Conservation (phyloP, 2,113 vertebrate species). For the Megaceryle torquata region DNA sequence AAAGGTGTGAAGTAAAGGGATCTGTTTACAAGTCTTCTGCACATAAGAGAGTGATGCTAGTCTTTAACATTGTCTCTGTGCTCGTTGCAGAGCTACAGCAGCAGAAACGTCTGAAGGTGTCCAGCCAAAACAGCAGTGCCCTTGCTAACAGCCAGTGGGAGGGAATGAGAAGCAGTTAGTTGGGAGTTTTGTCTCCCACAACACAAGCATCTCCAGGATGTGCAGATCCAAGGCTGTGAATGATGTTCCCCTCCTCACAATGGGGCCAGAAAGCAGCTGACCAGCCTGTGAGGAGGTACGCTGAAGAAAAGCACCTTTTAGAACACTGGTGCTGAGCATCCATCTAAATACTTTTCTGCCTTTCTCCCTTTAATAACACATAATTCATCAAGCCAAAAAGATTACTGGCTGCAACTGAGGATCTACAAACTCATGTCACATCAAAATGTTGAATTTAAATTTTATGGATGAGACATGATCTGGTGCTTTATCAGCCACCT, state of each 20-base stretch:
- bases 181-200: neutral
- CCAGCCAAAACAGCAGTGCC: neutral
- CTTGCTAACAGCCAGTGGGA: neutral
- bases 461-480: neutral
- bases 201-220: rapidly evolving
- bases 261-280: neutral
- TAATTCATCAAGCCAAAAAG: neutral
- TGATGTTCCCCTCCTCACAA: neutral
- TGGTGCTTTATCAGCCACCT: neutral
- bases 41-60: rapidly evolving
- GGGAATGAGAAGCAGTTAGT: neutral
- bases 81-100: neutral
- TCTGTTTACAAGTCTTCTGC: neutral
- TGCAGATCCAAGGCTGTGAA: neutral
- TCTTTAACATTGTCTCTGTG: rapidly evolving
- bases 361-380: neutral
- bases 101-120: rapidly evolving
- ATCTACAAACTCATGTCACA: rapidly evolving
- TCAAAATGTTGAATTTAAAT: neutral
- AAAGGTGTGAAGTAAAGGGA: neutral
- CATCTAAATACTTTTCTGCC: neutral
- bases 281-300: rapidly evolving
- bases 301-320: neutral
- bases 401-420: neutral
- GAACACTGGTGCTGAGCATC: neutral